phyloP scores from a whole-genome alignment of 2,888 invertebrate genomes.

The Yponomeuta evonymella region DNA sequence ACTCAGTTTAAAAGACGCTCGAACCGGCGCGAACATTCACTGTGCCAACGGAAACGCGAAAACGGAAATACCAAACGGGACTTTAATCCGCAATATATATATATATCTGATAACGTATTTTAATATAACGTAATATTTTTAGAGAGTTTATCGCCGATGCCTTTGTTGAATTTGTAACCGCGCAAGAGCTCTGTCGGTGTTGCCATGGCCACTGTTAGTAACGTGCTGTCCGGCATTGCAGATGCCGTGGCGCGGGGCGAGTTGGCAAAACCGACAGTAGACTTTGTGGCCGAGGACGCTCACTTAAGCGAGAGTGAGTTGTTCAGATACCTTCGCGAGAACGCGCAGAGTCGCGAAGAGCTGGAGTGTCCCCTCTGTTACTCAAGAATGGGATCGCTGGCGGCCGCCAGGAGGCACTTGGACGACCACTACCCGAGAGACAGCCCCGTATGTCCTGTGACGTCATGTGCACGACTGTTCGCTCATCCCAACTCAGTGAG shows the following conservation, averaged over 20 bases:
- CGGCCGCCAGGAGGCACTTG: slow-evolving; percentile 83
- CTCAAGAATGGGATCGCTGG: slow-evolving; percentile 79
- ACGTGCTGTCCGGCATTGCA: slow-evolving; percentile 76
- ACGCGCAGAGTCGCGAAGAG: slow-evolving; percentile 27
- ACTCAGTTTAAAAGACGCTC: slow-evolving; percentile 10
- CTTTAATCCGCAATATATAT: slow-evolving; percentile 28
- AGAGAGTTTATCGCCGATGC: slow-evolving; percentile 49
- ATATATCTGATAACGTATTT: slow-evolving; percentile 23
- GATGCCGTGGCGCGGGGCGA: slow-evolving; percentile 61
- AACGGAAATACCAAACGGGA: slow-evolving; percentile 29
- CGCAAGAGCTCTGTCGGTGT: slow-evolving; percentile 42
- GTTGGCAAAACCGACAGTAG: slow-evolving; percentile 39
- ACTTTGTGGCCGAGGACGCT: slow-evolving; percentile 49
- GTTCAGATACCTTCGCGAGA: slow-evolving; percentile 35
- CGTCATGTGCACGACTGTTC: slow-evolving; percentile 83
- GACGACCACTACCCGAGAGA: slow-evolving; percentile 90
- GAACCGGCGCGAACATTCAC: slow-evolving; percentile 16
- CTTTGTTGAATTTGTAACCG: slow-evolving; percentile 26
- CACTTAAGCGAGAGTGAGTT: slow-evolving; percentile 40
- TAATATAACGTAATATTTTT: slow-evolving; percentile 46
- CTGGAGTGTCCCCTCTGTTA: slow-evolving; percentile 85
- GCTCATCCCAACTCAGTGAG: slow-evolving; percentile 91
- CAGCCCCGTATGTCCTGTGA: slow-evolving; percentile 87
- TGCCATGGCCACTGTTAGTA: slow-evolving; percentile 50
- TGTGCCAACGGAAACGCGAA: slow-evolving; percentile 38